A percentile compares a stretch with the other conserved stretches of the same genome.
These are phyloP conservation scores for Acanthiza pusilla DNA, from an alignment of 2,797 vertebrate species.

Conservation along the genomic window DNA sequence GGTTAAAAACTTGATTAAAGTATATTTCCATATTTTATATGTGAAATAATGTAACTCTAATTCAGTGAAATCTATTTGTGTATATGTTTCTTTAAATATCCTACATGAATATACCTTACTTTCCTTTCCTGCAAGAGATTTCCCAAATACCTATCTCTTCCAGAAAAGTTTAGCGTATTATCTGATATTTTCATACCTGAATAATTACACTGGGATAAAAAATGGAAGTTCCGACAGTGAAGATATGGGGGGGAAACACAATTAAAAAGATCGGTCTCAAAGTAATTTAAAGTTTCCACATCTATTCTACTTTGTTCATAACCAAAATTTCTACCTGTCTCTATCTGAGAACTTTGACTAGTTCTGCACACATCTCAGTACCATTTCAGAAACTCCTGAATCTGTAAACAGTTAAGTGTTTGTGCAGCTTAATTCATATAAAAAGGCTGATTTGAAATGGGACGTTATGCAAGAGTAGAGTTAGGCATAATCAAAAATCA, in stretches of 20 bases:
- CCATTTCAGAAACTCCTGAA: background rate
- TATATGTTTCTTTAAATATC: background rate
- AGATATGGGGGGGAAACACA: background rate
- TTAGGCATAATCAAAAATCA: background rate
- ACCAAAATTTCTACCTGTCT: background rate
- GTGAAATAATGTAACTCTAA: background rate
- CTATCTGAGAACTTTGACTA: background rate
- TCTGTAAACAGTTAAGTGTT: background rate
- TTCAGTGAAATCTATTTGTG: background rate
- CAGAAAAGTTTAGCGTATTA: background rate
- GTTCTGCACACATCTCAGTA: background rate
- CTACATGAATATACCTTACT: background rate
- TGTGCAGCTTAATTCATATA: background rate
- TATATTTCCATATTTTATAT: background rate
- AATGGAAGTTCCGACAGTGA: background rate
- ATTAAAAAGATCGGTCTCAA: background rate
- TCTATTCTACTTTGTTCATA: background rate
- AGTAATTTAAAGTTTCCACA: conserved; percentile 17
- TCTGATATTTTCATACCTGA: conserved; percentile 14
- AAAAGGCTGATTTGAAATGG: background rate
- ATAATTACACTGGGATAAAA: background rate
- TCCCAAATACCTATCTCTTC: background rate
- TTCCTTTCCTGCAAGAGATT: background rate
- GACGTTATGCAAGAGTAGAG: background rate
- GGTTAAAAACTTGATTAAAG: background rate